phyloP scores from a whole-genome alignment of 2,888 invertebrate species.

The Deilephila porcellus region DNA sequence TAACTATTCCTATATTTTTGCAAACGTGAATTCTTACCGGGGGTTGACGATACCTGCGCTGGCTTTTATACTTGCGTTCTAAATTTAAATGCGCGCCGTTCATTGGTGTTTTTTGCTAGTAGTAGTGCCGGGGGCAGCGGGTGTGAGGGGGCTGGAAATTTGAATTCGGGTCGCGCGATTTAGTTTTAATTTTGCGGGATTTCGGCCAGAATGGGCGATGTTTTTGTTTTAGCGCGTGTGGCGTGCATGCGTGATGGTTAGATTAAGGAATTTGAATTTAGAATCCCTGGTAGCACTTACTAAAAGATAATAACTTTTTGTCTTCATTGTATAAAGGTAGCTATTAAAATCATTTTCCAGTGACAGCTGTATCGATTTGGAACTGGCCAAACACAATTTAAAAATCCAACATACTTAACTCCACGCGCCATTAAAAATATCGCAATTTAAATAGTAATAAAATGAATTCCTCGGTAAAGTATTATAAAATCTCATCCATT shows the following conservation, averaged over 20 bases:
- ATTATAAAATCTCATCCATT: too few species aligned
- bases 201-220: slow-evolving; percentile 48
- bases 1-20: slow-evolving; percentile 83
- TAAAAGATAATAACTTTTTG: background rate
- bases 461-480: too few species aligned
- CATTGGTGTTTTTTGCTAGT: slow-evolving; percentile 75
- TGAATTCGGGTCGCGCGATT: slow-evolving; percentile 79
- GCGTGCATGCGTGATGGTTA: slow-evolving; percentile 45
- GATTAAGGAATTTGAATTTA: slow-evolving; percentile 8
- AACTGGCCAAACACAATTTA: too few species aligned
- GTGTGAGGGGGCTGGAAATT: slow-evolving; percentile 57
- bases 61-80: slow-evolving; percentile 67
- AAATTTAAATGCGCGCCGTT: slow-evolving; percentile 67
- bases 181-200: slow-evolving; percentile 81
- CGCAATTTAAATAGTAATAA: too few species aligned
- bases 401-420: too few species aligned
- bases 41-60: slow-evolving; percentile 79
- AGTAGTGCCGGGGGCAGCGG: slow-evolving; percentile 57
- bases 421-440: too few species aligned
- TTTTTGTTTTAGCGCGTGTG: slow-evolving; percentile 67
- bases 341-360: background rate
- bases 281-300: background rate
- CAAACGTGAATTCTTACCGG: slow-evolving; percentile 79
- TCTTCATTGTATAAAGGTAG: background rate
- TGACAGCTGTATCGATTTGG: too few species aligned